Evolutionary conservation across 2,113 vertebrate species (phyloP).

Genomic region (Andinoacara biseriatus): DNA sequence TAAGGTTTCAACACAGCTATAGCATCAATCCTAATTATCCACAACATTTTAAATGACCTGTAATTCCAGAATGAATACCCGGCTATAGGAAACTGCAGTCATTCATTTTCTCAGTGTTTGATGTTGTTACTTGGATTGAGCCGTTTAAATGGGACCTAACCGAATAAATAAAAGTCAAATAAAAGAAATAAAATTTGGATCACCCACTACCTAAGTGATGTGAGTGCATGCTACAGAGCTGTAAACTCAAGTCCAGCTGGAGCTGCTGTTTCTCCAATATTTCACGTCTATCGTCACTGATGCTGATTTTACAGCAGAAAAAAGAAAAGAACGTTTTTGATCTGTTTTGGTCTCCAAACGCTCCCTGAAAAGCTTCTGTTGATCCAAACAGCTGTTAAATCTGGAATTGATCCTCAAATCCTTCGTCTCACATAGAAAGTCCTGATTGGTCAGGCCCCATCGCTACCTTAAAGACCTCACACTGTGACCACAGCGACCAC

Average conservation of each 20-base stretch:
- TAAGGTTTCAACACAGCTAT: too few species aligned
- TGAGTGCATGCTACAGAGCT: background rate
- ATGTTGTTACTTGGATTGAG: background rate
- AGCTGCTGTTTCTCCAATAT: background rate
- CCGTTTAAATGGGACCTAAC: background rate
- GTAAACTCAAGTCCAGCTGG: background rate
- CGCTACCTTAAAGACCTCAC: background rate
- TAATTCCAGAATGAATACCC: too few species aligned
- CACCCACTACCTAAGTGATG: background rate
- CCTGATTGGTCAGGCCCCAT: background rate
- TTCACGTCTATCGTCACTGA: background rate
- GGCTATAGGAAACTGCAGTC: background rate
- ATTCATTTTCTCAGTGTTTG: background rate
- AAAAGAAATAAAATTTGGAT: background rate
- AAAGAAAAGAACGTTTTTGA: rapidly evolving
- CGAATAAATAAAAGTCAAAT: background rate
- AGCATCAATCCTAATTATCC: too few species aligned
- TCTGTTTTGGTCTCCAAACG: background rate
- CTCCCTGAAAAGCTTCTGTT: background rate
- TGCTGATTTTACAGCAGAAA: background rate
- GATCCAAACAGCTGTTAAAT: background rate
- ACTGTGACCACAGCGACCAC: too few species aligned
- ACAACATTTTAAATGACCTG: too few species aligned
- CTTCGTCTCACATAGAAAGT: too few species aligned
- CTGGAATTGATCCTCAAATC: background rate